These are phyloP conservation scores for Accipiter cooperii DNA, from an alignment of 2,113 vertebrate genomes.

Conservation along the genomic window DNA sequence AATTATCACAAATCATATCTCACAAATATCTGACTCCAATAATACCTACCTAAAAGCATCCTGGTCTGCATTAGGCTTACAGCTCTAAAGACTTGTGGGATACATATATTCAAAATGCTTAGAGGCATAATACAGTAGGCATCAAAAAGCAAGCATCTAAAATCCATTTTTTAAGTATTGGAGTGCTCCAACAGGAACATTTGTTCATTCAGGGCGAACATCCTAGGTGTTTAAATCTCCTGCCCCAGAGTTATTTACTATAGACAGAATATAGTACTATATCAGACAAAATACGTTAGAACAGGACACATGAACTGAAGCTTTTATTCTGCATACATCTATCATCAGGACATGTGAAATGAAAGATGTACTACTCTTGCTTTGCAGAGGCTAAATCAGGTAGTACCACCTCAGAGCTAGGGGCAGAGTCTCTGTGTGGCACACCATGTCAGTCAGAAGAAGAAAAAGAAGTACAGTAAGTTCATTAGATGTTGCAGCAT, in stretches of 20 bases:
- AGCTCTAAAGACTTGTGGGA: background rate
- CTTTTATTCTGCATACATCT: background rate
- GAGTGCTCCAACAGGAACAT: background rate
- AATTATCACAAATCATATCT: background rate
- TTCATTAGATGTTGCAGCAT: background rate
- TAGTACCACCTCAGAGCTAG: background rate
- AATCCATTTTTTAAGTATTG: background rate
- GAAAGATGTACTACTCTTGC: background rate
- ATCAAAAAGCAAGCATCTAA: background rate
- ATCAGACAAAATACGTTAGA: background rate
- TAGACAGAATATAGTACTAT: background rate
- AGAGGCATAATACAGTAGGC: background rate
- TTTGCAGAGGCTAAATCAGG: background rate
- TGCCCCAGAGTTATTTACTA: background rate
- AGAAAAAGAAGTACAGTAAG: background rate
- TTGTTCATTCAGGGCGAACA: background rate
- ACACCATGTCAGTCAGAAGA: background rate
- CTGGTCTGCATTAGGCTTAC: background rate
- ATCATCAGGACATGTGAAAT: rapidly evolving
- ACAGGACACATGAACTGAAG: background rate
- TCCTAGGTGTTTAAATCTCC: background rate
- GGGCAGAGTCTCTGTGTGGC: background rate
- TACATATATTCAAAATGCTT: background rate
- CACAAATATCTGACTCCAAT: background rate
- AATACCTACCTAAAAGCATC: background rate